These are phyloP conservation scores for Heliconius congener DNA, from an alignment of 1,140 invertebrate genomes.

Conservation along the genomic window DNA sequence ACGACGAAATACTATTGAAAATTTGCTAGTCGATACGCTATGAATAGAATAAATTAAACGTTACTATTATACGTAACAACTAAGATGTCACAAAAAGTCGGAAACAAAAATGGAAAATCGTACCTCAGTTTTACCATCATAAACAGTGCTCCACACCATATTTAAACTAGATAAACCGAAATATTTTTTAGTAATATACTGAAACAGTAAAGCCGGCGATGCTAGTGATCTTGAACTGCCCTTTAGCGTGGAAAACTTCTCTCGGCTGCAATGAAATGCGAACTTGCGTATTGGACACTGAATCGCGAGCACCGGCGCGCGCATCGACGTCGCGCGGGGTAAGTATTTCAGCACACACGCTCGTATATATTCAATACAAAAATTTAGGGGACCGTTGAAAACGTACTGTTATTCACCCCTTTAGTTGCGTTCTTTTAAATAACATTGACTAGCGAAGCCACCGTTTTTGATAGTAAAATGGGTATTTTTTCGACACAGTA, in stretches of 20 bases:
- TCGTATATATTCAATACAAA: slow-evolving; percentile 24
- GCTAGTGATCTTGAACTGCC: slow-evolving; percentile 79
- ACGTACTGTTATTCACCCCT: not conserved
- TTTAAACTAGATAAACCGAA: slow-evolving; percentile 51
- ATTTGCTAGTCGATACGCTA: not conserved
- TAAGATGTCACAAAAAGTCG: not conserved
- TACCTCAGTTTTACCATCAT: slow-evolving; percentile 76
- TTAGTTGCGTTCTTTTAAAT: not conserved
- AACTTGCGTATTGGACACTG: slow-evolving; percentile 71
- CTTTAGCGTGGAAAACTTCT: slow-evolving; percentile 70
- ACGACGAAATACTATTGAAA: not conserved
- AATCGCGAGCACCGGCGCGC: slow-evolving; percentile 67
- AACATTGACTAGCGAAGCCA: not conserved
- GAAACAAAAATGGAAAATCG: slow-evolving; percentile 24
- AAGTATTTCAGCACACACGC: slow-evolving; percentile 45
- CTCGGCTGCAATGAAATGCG: slow-evolving; percentile 57
- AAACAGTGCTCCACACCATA: slow-evolving; percentile 70
- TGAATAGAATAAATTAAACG: slow-evolving; percentile 3
- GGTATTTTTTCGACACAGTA: slow-evolving; percentile 10
- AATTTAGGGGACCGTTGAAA: not conserved
- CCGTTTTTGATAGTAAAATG: not conserved
- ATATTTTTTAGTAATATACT: slow-evolving; percentile 52
- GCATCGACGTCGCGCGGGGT: slow-evolving; percentile 57
- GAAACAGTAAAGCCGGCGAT: slow-evolving; percentile 55
- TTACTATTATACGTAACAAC: not conserved